Evolutionary conservation across 2,113 vertebrate species (phyloP), one percentile per base, ranked within the genome.

Genomic region (Hirundichthys speculiger): DNA sequence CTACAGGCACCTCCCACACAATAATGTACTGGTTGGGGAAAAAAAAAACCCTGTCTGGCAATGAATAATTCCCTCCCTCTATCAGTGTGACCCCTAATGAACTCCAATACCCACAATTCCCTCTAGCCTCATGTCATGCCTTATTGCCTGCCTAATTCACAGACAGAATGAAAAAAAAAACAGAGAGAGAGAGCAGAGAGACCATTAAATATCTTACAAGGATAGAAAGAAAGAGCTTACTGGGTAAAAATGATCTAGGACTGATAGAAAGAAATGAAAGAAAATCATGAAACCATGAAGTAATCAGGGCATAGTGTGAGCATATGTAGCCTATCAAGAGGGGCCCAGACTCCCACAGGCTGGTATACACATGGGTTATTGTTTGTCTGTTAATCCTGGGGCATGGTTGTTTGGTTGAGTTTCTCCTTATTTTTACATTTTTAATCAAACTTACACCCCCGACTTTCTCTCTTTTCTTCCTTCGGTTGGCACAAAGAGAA

Each of bases 131-230:
- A 62, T 88, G 73, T 75, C 79, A 87, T 69, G 83, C 73, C 77
- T 82, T 86, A 83, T 82, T 87, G 72, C 81, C 77, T 85, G 62
- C 79, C 78, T 88, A 87, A 88, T 88, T 84, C 58, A 73, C 74
- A 81, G 63, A 82, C 30, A 83, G 38, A 73, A 56, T 58, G 50
- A 70, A 74, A 43, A 74, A 66, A 47, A 66, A 62, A 30, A 68
- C 24, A 63, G 48, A 72, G 59, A 70, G 41, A 21, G 24, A 16
- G 58, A 83, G 63, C 34, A 66, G 64, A 73, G 52, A 78, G 62
- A 70, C 64, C 56, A 72, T 80, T 71, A 70, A 75, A 83, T 75
- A 58, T 61, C 67, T 80, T 62, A 50, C 77, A 79, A 83, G 52
- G 30, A 62, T 27, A 30, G 72, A 79, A 62, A 69, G 56, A 77